Base-by-base conservation (phyloP, 2,113 vertebrate species). In the Xiphorhynchus elegans region DNA sequence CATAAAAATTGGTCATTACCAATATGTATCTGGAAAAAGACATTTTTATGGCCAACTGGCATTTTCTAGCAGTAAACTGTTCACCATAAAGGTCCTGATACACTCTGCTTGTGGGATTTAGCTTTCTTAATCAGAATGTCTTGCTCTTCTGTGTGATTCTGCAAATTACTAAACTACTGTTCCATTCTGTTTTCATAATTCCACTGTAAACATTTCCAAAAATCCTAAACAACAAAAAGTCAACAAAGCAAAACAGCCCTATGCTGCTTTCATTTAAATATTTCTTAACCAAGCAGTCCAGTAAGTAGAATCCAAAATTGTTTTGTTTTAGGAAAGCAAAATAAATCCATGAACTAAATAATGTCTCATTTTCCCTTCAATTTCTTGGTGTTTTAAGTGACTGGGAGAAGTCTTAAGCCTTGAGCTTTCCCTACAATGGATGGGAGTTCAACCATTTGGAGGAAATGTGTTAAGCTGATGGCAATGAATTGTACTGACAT, bases 251-350 rank as follows among this genome's bases (percentile, higher is more conserved):
- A 93, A 95, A 58, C 81, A 90, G 42, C 47, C 21, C 44, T 52
- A 5, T 39, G 79, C 60, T 72, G 42, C 89, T 94, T 96, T 93
- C 83, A 76, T 96, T 87, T 89, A 75, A 96, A 76, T 83, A 47
- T 92, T 93, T 93, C 83, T 93, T 86, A 84, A 90, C 60, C 52
- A 66, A 83, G 76, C 44, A 93, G 68, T 95, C 79, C 95, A 81
- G 68, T 75, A 93, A 95, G 83, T 33, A 81, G 76, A 89, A 94
- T 86, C 35, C 64, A 93, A 68, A 81, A 75, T 86, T 73, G 78
- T 89, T 96, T 95, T 92, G 89, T 84, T 96, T 95, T 78, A 93
- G 62, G 64, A 89, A 90, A 86, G 52, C 35, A 89, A 93, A 96
- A 92, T 60, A 94, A 94, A 94, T 68, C 42, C 66, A 52, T 64